A percentile compares a stretch with the other conserved stretches of the same genome.
Conservation (phyloP, 2,888 invertebrate species). For the Thera obeliscata region DNA sequence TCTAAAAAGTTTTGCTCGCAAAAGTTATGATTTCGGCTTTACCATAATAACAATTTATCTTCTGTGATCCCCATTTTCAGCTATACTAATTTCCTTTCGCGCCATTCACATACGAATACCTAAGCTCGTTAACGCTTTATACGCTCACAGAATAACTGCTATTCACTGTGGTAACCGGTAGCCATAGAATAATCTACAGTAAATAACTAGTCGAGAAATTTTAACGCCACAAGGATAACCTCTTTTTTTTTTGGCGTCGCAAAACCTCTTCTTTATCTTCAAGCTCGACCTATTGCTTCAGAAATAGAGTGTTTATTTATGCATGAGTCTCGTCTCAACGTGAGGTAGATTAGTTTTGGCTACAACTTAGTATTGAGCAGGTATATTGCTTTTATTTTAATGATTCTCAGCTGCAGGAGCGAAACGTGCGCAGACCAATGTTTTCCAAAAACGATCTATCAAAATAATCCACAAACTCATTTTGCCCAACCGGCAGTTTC, state of each 20-base stretch:
- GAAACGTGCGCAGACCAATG: not conserved
- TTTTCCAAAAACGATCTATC: not conserved
- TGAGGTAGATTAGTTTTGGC: no score
- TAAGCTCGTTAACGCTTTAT: slow-evolving; percentile 3
- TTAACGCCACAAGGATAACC: no score
- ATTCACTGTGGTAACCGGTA: not conserved
- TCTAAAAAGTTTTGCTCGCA: not conserved
- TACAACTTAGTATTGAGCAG: no score
- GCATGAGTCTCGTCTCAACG: no score
- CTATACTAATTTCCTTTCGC: slow-evolving; percentile 3
- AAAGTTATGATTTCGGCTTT: not conserved
- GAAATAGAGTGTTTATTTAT: no score
- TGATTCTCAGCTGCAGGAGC: no score
- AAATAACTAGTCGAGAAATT: no score
- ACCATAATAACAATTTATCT: slow-evolving; percentile 4
- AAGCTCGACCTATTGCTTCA: no score
- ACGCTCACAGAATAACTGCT: slow-evolving; percentile 1
- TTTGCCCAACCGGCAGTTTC: not conserved
- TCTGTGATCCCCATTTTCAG: slow-evolving; percentile 1
- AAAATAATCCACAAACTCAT: not conserved
- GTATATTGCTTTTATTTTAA: no score
- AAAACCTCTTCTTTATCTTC: no score
- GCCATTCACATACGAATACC: not conserved
- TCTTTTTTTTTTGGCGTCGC: no score
- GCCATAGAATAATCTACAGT: not conserved